phyloP scores from a whole-genome alignment of 2,888 invertebrate genomes.

The Eumacrocentrus americanus region DNA sequence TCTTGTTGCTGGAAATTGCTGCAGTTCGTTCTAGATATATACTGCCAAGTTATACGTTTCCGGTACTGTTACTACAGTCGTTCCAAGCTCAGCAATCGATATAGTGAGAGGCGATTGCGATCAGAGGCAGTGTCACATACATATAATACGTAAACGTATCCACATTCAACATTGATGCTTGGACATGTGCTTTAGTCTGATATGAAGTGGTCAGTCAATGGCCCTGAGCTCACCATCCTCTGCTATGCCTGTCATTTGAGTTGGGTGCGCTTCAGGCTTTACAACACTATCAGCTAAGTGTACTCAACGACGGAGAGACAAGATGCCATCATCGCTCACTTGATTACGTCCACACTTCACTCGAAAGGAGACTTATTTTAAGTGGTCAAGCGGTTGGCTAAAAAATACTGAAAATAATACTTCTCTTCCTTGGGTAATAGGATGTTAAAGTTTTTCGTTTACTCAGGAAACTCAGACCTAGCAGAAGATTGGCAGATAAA shows the following conservation, averaged over 20 bases:
- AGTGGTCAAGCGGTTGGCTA: too few species aligned
- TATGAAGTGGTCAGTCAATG: slow-evolving; percentile 59
- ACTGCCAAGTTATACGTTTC: too few species aligned
- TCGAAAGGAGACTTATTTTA: background rate
- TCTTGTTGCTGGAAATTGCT: too few species aligned
- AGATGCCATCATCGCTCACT: slow-evolving; percentile 6
- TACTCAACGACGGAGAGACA: slow-evolving; percentile 42
- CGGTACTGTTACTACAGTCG: too few species aligned
- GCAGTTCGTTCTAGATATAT: too few species aligned
- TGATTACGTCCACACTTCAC: background rate
- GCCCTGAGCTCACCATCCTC: slow-evolving; percentile 54
- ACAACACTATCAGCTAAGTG: slow-evolving; percentile 53
- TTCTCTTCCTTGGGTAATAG: background rate
- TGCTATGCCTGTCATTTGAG: slow-evolving; percentile 56
- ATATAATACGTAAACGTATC: background rate
- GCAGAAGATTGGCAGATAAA: background rate
- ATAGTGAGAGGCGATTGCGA: too few species aligned
- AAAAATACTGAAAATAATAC: too few species aligned
- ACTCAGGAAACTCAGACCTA: background rate
- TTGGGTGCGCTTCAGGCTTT: slow-evolving; percentile 54
- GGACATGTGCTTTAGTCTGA: slow-evolving; percentile 26
- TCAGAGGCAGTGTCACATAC: too few species aligned
- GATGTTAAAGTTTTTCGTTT: background rate
- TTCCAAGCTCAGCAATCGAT: too few species aligned
- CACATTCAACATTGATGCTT: background rate